Conservation (phyloP, 2,888 invertebrate species). For the Tinea trinotella region DNA sequence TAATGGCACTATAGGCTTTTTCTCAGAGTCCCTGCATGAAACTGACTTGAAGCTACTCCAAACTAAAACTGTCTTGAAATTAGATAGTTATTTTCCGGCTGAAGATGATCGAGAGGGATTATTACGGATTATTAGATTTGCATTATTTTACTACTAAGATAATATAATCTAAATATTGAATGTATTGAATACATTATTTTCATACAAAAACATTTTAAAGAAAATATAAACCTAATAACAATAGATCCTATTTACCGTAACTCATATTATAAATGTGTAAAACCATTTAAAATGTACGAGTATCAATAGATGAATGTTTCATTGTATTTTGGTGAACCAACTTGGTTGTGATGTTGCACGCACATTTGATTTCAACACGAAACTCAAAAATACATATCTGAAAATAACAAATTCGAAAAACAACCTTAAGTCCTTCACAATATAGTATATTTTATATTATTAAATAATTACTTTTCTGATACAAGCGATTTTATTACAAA, state of each 20-base stretch:
- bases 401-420: slow-evolving; percentile 22
- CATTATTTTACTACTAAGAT: no score
- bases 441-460: not conserved
- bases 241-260: slow-evolving; percentile 54
- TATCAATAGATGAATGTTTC: slow-evolving; percentile 67
- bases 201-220: slow-evolving; percentile 54
- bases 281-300: slow-evolving; percentile 68
- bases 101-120: no score
- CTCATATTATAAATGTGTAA: slow-evolving; percentile 71
- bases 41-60: no score
- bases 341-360: slow-evolving; percentile 68
- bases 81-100: no score
- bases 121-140: no score
- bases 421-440: not conserved
- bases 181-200: slow-evolving; percentile 65
- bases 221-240: slow-evolving; percentile 30
- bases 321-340: slow-evolving; percentile 68
- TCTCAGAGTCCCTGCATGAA: no score
- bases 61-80: no score
- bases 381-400: slow-evolving; percentile 36
- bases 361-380: slow-evolving; percentile 51
- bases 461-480: not conserved
- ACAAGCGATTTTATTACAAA: no score
- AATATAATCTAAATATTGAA: no score
- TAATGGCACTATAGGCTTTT: no score